phyloP scores from a whole-genome alignment of 2,113 vertebrate genomes.

The Amblyornis subalaris region DNA sequence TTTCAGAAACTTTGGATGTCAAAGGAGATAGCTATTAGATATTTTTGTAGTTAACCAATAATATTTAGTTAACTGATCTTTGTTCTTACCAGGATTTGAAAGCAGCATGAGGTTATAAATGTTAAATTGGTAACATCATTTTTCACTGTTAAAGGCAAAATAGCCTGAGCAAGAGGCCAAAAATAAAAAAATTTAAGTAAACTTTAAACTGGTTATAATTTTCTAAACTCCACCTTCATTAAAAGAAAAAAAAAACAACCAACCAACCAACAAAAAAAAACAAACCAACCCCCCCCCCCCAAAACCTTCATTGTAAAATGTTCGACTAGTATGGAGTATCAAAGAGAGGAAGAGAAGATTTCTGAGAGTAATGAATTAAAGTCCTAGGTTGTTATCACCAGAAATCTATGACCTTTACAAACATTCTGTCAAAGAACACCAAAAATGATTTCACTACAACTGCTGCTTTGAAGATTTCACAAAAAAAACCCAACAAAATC shows the following conservation, averaged over 20 bases:
- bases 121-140: background rate
- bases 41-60: background rate
- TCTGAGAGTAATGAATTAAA: background rate
- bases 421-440: background rate
- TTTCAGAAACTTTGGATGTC: background rate
- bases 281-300: fast-evolving
- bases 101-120: background rate
- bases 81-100: background rate
- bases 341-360: background rate
- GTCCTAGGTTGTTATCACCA: background rate
- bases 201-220: background rate
- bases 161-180: background rate
- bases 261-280: background rate
- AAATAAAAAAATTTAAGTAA: background rate
- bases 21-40: background rate
- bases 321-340: background rate
- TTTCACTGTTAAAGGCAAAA: background rate
- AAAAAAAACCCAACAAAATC: background rate
- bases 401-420: background rate
- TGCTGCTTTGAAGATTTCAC: background rate
- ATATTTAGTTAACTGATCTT: background rate
- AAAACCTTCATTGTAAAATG: background rate
- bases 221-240: background rate
- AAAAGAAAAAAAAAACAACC: background rate
- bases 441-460: background rate